Evolutionary conservation across 2,888 invertebrate species (phyloP).

Genomic region (Polylopha cassiicola): DNA sequence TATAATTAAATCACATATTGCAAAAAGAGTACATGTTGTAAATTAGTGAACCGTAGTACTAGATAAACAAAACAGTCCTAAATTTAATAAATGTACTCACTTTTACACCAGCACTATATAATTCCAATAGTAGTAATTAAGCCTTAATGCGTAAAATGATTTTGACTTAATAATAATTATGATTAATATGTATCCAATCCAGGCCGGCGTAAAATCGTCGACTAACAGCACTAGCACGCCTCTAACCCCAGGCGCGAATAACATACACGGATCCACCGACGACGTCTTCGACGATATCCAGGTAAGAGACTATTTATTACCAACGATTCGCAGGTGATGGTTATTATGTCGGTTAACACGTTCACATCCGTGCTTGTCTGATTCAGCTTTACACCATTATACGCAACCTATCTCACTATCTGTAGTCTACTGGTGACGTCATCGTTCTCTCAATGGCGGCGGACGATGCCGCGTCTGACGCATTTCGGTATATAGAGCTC

Average conservation of each 20-base stretch:
- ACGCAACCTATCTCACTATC: conserved; percentile 37
- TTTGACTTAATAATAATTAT: conserved; percentile 8
- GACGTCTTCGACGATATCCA: conserved; percentile 70
- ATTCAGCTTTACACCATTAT: conserved; percentile 50
- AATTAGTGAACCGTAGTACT: too few species aligned
- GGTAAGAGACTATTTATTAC: conserved; percentile 45
- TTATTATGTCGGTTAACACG: conserved; percentile 61
- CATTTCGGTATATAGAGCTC: conserved; percentile 70
- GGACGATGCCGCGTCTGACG: conserved; percentile 41
- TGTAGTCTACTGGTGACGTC: conserved; percentile 35
- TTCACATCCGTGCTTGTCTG: conserved; percentile 66
- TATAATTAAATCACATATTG: too few species aligned
- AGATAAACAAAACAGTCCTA: too few species aligned
- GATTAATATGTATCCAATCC: conserved; percentile 30
- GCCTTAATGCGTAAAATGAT: neutral
- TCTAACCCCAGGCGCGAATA: conserved; percentile 57
- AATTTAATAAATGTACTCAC: too few species aligned
- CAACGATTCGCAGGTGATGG: conserved; percentile 60
- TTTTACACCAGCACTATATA: too few species aligned
- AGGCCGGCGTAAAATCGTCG: conserved; percentile 59
- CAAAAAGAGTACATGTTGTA: too few species aligned
- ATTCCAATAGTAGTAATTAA: too few species aligned
- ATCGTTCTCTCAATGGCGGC: conserved; percentile 34
- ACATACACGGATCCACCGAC: conserved; percentile 65
- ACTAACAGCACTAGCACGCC: conserved; percentile 71